These are phyloP conservation scores for Dione juno DNA, from an alignment of 2,888 invertebrate genomes.

Conservation along the genomic window DNA sequence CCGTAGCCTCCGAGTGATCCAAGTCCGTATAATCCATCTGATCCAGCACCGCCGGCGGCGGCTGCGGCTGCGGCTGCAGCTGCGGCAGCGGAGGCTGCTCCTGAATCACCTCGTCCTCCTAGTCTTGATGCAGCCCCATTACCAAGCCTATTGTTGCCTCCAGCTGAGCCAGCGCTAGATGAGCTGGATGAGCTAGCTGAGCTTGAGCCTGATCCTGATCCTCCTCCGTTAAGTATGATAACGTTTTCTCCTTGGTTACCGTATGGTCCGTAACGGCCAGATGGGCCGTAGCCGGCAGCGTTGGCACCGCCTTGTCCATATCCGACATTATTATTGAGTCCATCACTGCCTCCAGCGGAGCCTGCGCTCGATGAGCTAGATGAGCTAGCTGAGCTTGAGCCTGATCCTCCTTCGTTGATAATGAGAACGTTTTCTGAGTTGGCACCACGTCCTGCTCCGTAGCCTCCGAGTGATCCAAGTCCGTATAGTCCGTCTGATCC, in stretches of 20 bases:
- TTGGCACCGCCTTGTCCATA: background rate
- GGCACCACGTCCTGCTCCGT: background rate
- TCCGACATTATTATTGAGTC: no score
- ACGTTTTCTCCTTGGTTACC: slow-evolving; percentile 29
- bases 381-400: background rate
- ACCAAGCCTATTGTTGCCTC: no score
- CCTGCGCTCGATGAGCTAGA: background rate
- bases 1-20: no score
- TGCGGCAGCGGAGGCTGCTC: background rate
- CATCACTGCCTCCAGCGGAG: no score
- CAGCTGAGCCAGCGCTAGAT: no score
- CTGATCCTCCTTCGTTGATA: background rate
- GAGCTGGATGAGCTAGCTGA: no score
- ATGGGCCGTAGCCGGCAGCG: background rate
- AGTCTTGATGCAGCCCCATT: no score
- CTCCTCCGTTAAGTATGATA: slow-evolving; percentile 35
- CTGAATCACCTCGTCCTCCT: no score
- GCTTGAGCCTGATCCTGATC: background rate
- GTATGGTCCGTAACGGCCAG: slow-evolving; percentile 3
- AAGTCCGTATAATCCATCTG: no score
- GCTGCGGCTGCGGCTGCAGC: slow-evolving; percentile 1
- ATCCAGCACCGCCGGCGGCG: slow-evolving; percentile 6
- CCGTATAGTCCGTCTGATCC: no score
- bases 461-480: background rate
- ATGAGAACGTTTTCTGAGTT: background rate